Percentiles rank a stretch among this genome's conserved stretches.
phyloP scores from a whole-genome alignment of 2,888 invertebrate genomes.

The Dicycla oo region DNA sequence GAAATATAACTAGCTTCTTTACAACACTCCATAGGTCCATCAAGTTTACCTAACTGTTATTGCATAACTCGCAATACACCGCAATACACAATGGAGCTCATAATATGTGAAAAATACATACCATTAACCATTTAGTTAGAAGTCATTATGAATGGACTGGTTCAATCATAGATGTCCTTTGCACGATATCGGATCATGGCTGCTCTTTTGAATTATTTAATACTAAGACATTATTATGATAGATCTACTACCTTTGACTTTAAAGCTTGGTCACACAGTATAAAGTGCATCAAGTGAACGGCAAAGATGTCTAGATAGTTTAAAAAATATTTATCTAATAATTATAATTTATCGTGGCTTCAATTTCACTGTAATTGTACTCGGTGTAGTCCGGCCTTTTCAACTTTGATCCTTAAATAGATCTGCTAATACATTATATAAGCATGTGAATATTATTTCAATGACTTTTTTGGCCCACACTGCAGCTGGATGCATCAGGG shows the following conservation, averaged over 20 bases:
- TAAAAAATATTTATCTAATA: not conserved
- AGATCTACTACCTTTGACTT: not conserved
- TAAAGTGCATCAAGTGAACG: not conserved
- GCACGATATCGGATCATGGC: slow-evolving; percentile 25
- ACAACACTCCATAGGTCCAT: not conserved
- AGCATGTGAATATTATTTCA: slow-evolving; percentile 22
- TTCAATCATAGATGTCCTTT: not conserved
- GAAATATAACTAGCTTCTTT: slow-evolving; percentile 4
- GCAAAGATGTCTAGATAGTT: not conserved
- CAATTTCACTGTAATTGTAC: not conserved
- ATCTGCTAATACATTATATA: slow-evolving; percentile 6
- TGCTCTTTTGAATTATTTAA: not conserved
- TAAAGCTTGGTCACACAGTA: not conserved
- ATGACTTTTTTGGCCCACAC: slow-evolving; percentile 14
- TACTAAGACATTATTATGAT: not conserved
- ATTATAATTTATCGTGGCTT: not conserved
- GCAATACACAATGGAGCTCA: too few relatives aligned
- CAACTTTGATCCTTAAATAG: not conserved
- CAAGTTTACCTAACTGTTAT: slow-evolving; percentile 10
- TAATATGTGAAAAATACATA: slow-evolving; percentile 25
- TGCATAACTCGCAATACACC: too few relatives aligned
- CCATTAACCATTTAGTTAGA: not conserved
- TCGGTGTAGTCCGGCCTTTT: not conserved
- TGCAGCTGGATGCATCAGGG: not conserved
- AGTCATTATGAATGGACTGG: not conserved